Conservation (phyloP, 2,888 invertebrate species). For the Chloroclystis v-ata region DNA sequence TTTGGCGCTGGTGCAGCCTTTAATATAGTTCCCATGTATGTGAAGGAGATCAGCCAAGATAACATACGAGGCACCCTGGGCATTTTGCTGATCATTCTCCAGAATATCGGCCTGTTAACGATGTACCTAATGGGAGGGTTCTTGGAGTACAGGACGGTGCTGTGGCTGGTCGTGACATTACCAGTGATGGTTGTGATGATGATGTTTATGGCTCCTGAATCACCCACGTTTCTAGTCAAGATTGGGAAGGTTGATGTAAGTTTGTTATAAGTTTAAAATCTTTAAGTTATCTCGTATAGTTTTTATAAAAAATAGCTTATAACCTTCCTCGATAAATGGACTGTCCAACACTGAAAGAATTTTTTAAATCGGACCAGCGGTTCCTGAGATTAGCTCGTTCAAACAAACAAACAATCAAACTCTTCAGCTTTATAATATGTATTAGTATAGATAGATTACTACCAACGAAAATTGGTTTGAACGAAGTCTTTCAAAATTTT, state of each 20-base stretch:
- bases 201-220: conserved; percentile 51
- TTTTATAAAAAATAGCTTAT: too few species aligned
- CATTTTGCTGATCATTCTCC: conserved; percentile 35
- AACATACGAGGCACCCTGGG: conserved; percentile 45
- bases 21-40: conserved; percentile 45
- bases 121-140: conserved; percentile 49
- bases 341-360: too few species aligned
- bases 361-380: too few species aligned
- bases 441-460: too few species aligned
- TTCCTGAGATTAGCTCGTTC: too few species aligned
- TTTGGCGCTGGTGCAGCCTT: conserved; percentile 44
- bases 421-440: too few species aligned
- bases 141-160: conserved; percentile 40
- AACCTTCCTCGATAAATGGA: too few species aligned
- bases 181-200: conserved; percentile 36
- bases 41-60: conserved; percentile 52
- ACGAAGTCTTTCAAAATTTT: too few species aligned
- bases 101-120: conserved; percentile 41
- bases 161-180: conserved; percentile 38
- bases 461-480: too few species aligned
- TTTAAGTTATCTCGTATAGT: too few species aligned
- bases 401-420: too few species aligned
- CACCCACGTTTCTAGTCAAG: conserved; percentile 53
- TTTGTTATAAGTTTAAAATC: background rate
- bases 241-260: conserved; percentile 46